A percentile compares a stretch with the other conserved stretches of the same genome.
Evolutionary conservation across 2,113 vertebrate species (phyloP).

Genomic region (Delphinus delphis): DNA sequence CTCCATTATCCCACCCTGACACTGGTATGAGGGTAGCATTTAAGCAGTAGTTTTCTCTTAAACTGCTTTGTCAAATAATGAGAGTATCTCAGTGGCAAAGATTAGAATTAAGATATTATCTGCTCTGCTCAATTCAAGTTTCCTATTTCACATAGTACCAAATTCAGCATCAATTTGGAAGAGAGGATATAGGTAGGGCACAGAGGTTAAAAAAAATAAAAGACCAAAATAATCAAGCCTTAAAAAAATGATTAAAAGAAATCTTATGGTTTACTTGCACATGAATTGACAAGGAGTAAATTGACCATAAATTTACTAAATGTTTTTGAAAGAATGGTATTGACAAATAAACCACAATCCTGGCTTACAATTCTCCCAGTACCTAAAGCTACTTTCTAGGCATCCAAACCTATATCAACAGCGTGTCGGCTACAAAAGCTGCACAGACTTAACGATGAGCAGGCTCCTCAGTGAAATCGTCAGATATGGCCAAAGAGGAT

Average conservation of each 20-base stretch:
- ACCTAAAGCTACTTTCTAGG: background rate
- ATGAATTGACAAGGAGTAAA: background rate
- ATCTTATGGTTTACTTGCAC: background rate
- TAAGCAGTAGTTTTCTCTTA: background rate
- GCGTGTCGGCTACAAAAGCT: background rate
- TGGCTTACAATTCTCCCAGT: background rate
- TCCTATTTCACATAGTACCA: background rate
- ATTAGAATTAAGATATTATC: background rate
- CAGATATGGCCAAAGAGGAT: background rate
- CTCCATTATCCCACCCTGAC: background rate
- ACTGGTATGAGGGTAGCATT: background rate
- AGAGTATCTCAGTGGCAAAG: background rate
- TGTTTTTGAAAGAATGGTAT: background rate
- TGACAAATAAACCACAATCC: background rate
- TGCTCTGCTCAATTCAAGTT: background rate
- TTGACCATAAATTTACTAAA: background rate
- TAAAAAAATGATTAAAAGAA: background rate
- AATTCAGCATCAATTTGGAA: background rate
- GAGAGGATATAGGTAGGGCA: background rate
- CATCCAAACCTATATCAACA: background rate
- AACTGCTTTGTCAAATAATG: background rate
- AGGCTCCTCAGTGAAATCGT: background rate
- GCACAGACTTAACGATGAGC: background rate
- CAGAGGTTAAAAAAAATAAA: background rate
- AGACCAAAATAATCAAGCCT: background rate